phyloP scores from a whole-genome alignment of 2,888 invertebrate genomes.

The Cephonodes hylas region DNA sequence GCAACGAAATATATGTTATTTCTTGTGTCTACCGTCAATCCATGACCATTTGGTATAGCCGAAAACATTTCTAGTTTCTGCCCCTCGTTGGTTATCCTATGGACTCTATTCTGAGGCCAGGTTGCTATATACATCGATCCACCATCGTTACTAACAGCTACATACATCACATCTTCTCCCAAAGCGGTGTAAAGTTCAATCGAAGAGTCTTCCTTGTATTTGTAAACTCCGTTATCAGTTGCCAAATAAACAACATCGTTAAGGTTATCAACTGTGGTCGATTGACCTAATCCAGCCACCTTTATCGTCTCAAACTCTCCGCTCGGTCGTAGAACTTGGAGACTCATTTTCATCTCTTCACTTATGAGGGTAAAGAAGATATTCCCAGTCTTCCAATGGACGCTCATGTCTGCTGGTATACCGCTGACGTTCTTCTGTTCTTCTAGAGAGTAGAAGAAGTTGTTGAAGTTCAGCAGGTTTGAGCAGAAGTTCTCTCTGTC shows the following conservation, averaged over 20 bases:
- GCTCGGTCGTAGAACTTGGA: constrained; percentile 55
- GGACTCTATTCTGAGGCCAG: constrained; percentile 72
- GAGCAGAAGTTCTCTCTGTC: constrained; percentile 45
- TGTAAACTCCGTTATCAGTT: constrained; percentile 74
- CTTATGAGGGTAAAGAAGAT: constrained; percentile 66
- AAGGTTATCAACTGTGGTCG: constrained; percentile 70
- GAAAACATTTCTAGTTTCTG: constrained; percentile 57
- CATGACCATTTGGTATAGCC: constrained; percentile 68
- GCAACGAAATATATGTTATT: constrained; percentile 71
- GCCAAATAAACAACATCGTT: constrained; percentile 71
- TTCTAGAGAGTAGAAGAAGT: constrained; percentile 54
- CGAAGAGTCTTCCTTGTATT: constrained; percentile 62
- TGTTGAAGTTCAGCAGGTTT: constrained; percentile 53
- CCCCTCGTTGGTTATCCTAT: constrained; percentile 60
- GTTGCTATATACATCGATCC: constrained; percentile 64
- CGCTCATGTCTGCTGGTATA: constrained; percentile 67
- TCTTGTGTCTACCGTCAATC: constrained; percentile 60
- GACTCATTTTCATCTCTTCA: constrained; percentile 68
- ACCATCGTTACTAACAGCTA: constrained; percentile 60
- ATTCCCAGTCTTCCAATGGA: constrained; percentile 69
- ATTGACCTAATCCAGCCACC: constrained; percentile 68
- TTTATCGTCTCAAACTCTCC: constrained; percentile 59
- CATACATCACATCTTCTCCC: constrained; percentile 73
- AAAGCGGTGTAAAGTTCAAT: constrained; percentile 58
- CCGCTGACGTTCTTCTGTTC: constrained; percentile 52